Conservation (phyloP, 1,140 invertebrate species). For the Ptiloglossa arizonensis region DNA sequence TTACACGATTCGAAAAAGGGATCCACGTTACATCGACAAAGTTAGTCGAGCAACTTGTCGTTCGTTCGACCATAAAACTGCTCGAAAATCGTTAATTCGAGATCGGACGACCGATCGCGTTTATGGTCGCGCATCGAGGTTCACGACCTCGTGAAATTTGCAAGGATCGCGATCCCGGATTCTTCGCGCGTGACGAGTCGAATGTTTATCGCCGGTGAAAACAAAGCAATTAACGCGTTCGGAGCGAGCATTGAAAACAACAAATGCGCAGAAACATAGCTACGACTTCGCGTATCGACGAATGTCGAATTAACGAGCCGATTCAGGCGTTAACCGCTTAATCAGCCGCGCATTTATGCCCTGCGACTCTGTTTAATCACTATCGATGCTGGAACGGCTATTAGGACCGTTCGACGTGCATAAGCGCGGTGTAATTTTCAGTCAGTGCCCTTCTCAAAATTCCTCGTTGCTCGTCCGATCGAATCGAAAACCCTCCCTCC, state of each 20-base stretch:
- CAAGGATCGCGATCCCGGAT: neutral
- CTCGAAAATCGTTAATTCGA: too few species aligned
- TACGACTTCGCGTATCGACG: conserved; percentile 19
- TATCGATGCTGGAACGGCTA: conserved; percentile 5
- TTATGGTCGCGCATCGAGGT: too few species aligned
- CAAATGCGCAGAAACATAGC: conserved; percentile 1
- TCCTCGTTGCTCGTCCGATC: neutral
- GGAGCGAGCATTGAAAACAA: conserved; percentile 37
- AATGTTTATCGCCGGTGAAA: conserved; percentile 5
- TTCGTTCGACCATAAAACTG: too few species aligned
- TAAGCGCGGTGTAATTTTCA: conserved; percentile 33
- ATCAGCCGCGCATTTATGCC: conserved; percentile 49
- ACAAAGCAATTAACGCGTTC: conserved; percentile 13
- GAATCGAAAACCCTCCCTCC: too few species aligned
- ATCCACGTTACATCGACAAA: too few species aligned
- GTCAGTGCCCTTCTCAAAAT: conserved; percentile 21
- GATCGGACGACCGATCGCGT: too few species aligned
- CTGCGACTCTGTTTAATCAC: conserved; percentile 43
- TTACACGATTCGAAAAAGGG: too few species aligned
- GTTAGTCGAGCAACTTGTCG: too few species aligned
- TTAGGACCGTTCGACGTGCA: conserved; percentile 11
- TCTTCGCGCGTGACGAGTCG: too few species aligned
- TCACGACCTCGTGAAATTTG: too few species aligned
- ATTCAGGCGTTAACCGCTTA: conserved; percentile 54
- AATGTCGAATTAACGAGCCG: conserved; percentile 49